A percentile compares a stretch with the other conserved stretches of the same genome.
phyloP scores from a whole-genome alignment of 2,888 invertebrate species.

The Blera fallax region DNA sequence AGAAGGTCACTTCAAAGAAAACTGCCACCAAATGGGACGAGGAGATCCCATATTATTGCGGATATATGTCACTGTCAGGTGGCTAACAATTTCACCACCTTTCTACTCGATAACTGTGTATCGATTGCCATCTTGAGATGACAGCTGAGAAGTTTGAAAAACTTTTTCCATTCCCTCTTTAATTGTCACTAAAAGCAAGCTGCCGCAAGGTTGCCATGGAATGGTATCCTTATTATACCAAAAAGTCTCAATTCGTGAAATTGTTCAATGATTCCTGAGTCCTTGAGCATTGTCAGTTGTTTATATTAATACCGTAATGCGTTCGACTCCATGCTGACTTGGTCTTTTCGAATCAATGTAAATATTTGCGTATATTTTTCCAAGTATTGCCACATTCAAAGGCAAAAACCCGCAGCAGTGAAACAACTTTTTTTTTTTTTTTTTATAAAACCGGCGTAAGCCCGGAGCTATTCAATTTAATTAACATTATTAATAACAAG shows the following conservation, averaged over 20 bases:
- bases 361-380: neutral
- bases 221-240: neutral
- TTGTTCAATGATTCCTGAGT: neutral
- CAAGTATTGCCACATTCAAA: neutral
- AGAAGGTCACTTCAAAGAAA: neutral
- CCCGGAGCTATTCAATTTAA: conserved; percentile 27
- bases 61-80: neutral
- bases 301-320: neutral
- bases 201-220: neutral
- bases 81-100: neutral
- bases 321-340: neutral
- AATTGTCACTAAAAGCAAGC: neutral
- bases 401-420: neutral
- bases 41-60: neutral
- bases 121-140: neutral
- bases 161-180: neutral
- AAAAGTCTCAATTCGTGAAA: neutral
- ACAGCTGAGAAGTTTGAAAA: neutral
- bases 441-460: neutral
- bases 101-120: neutral
- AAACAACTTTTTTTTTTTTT: neutral
- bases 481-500: conserved; percentile 33
- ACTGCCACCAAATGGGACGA: neutral
- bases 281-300: neutral
- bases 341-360: neutral